Percentiles rank a stretch among this genome's conserved stretches.
Conservation (phyloP, 2,113 vertebrate genomes). For the Eupsittula cactorum region DNA sequence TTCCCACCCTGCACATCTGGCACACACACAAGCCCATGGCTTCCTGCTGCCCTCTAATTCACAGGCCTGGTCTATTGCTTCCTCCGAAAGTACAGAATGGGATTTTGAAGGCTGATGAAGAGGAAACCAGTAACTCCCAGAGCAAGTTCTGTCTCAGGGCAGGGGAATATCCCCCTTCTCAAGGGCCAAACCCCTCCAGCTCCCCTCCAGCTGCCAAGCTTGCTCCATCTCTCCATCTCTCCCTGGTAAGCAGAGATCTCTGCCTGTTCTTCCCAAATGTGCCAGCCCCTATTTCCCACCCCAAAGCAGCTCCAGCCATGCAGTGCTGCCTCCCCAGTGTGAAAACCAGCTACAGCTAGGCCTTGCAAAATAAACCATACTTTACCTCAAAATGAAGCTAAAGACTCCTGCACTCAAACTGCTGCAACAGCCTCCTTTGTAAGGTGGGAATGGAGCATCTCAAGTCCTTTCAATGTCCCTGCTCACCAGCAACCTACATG, state of each 20-base stretch:
- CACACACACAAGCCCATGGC: neutral
- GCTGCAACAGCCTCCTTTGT: neutral
- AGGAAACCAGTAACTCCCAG: neutral
- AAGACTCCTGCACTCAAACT: neutral
- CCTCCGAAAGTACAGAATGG: neutral
- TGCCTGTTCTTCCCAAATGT: neutral
- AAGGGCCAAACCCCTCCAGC: neutral
- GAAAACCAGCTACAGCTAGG: neutral
- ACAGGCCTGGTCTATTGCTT: neutral
- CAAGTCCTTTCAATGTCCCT: neutral
- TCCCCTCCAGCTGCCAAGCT: neutral
- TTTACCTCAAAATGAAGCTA: neutral
- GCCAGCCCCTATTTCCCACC: neutral
- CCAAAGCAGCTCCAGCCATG: neutral
- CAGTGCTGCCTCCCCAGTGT: neutral
- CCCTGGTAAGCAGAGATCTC: neutral
- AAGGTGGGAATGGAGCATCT: neutral
- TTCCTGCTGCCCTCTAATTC: neutral
- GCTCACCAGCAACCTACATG: neutral
- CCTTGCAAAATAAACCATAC: neutral
- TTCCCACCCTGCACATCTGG: fast-evolving
- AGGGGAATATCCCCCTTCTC: neutral
- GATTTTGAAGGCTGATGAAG: neutral
- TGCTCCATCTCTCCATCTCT: neutral
- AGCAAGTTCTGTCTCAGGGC: neutral